These are phyloP conservation scores for Oceanodroma leucorhoa DNA, from an alignment of 2,797 vertebrate genomes.

Conservation along the genomic window DNA sequence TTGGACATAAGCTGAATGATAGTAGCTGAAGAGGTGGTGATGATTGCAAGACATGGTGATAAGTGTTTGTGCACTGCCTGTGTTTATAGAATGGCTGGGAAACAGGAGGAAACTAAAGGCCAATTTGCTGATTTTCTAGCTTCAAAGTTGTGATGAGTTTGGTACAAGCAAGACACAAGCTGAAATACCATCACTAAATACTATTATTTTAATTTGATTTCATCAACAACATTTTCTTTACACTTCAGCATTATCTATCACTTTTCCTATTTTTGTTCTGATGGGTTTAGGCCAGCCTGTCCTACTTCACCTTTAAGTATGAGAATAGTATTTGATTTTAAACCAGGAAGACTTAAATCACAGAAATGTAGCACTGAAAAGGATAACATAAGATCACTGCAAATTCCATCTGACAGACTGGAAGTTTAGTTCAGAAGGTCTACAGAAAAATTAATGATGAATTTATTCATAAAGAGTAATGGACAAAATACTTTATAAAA, in stretches of 20 bases:
- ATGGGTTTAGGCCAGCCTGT: neutral
- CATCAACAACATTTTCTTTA: neutral
- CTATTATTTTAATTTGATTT: neutral
- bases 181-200: neutral
- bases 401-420: neutral
- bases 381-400: rapidly evolving
- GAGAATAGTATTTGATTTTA: neutral
- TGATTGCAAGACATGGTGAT: neutral
- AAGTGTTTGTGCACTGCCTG: neutral
- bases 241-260: neutral
- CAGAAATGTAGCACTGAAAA: neutral
- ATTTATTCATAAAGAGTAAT: neutral
- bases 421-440: neutral
- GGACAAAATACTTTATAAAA: neutral
- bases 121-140: neutral
- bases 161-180: neutral
- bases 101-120: neutral
- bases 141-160: neutral
- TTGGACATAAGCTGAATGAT: neutral
- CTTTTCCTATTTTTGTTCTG: neutral
- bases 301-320: neutral
- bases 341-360: neutral
- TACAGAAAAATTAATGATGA: neutral
- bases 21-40: neutral
- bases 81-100: neutral